Evolutionary conservation across 2,797 vertebrate species (phyloP).

Genomic region (Otolemur crassicaudatus): DNA sequence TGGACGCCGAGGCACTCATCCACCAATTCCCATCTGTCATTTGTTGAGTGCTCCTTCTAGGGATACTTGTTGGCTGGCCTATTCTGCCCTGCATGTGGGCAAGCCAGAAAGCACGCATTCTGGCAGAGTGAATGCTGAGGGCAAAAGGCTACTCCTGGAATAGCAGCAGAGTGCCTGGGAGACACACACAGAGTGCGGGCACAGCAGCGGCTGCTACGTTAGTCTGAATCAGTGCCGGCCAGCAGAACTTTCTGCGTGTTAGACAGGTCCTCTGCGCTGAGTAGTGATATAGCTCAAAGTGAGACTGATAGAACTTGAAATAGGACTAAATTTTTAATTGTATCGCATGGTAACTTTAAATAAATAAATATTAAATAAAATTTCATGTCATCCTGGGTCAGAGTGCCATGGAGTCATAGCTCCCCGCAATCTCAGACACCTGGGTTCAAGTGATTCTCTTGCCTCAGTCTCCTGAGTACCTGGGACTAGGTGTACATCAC

Average conservation of each 20-base stretch:
- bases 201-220: background rate
- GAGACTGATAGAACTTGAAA: background rate
- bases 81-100: background rate
- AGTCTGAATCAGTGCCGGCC: background rate
- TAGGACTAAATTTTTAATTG: background rate
- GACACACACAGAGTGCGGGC: background rate
- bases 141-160: background rate
- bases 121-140: background rate
- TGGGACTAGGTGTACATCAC: no score
- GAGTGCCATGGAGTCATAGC: no score
- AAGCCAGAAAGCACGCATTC: background rate
- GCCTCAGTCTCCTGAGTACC: no score
- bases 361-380: no score
- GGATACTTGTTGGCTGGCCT: background rate
- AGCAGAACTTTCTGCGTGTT: background rate
- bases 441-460: no score
- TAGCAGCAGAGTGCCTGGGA: background rate
- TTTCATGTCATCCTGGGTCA: no score
- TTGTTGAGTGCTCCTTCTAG: background rate
- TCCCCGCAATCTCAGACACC: no score
- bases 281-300: slow-evolving; percentile 7
- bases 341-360: no score
- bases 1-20: background rate
- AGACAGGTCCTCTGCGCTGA: background rate
- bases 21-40: background rate